These are phyloP conservation scores for Drosophila prostipennis DNA, from an alignment of 2,888 invertebrate species.

Conservation along the genomic window DNA sequence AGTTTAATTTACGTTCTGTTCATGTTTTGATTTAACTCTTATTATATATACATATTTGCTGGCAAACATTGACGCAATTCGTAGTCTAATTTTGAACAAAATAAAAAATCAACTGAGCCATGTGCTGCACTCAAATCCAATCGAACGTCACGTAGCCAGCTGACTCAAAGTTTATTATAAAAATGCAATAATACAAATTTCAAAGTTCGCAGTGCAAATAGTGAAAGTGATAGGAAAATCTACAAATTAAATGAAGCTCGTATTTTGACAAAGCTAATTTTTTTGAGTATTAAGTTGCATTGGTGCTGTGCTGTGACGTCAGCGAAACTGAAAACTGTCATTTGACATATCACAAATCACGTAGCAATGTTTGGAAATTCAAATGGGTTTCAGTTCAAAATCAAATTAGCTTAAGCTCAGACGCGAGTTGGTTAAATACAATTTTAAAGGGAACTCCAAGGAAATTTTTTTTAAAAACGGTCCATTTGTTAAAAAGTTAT, in stretches of 20 bases:
- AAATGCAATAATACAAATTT: constrained; percentile 44
- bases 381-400: constrained; percentile 23
- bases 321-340: no score
- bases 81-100: constrained; percentile 1
- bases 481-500: no score
- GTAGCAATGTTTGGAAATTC: constrained; percentile 13
- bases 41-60: no score
- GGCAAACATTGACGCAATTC: constrained; percentile 51
- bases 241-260: constrained; percentile 1
- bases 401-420: neutral
- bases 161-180: constrained; percentile 50
- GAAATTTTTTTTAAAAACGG: neutral
- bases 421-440: constrained; percentile 6
- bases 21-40: neutral
- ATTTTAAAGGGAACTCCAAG: neutral
- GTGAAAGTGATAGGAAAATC: constrained; percentile 1
- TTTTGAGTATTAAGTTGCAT: constrained; percentile 5
- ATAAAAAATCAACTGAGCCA: constrained; percentile 49
- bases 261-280: constrained; percentile 3
- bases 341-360: constrained; percentile 11
- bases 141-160: constrained; percentile 60
- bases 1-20: neutral
- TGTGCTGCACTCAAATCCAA: constrained; percentile 54
- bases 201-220: constrained; percentile 39
- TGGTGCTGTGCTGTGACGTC: neutral